Evolutionary conservation across 2,113 vertebrate genomes (phyloP), one percentile per base, ranked within the genome.

Genomic region (Sinocyclocheilus maitianheensis): DNA sequence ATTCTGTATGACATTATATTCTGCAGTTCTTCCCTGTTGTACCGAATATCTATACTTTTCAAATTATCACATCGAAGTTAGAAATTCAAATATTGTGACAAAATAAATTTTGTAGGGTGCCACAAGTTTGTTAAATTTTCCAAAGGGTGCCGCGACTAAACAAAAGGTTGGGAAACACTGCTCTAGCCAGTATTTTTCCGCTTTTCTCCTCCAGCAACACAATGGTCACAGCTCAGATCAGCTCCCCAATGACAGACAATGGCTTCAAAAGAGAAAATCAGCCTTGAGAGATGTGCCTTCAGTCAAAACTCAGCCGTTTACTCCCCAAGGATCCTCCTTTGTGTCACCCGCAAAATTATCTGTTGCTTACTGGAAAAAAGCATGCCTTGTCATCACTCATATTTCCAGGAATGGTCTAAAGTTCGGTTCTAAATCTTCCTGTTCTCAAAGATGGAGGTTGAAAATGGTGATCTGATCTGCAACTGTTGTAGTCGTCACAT

Each of bases 251-350:
- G 76, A 86, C 43, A 82, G 51, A 30, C 48, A 58, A 72, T 87
- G 74, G 72, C 77, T 85, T 51, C 65, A 6, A 77, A 62, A 71
- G 60, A 60, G 62, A 85, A 72, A 71, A 74, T 74, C 40, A 18
- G 34, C 72, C 53, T 65, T 53, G 26, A 51, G 69, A 62, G 82
- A 77, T 13, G 3, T 86, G 88, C 37, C 72, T 89, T 89, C 84
- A 87, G 69, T 89, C 82, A 78, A 75, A 85, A 58, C 71, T 37
- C 43, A 43, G 62, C 5, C 40, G 72, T 89, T 85, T 84, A 67
- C 26, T 86, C 85, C 83, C 67, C 53, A 72, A 58, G 77, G 71
- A 77, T 89, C 82, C 62, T 84, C 12, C 24, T 74, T 86, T 46
- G 43, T 46, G 77, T 43, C 63, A 60, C 77, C 10, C 46, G 24